These are phyloP conservation scores for Plodia interpunctella DNA, from an alignment of 1,140 invertebrate species.

Conservation along the genomic window DNA sequence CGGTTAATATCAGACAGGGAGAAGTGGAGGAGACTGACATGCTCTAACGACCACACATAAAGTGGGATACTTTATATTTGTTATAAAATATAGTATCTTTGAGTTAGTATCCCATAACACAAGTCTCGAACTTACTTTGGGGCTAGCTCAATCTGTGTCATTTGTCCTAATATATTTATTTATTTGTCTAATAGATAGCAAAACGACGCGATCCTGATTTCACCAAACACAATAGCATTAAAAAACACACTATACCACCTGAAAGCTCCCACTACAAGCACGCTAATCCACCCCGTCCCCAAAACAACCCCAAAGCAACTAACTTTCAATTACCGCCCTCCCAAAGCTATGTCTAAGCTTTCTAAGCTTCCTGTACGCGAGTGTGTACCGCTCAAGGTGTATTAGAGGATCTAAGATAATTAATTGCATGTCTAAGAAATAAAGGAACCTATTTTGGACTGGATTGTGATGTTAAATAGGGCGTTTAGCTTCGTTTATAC, in stretches of 20 bases:
- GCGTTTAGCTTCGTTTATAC: not conserved
- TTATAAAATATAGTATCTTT: too few species aligned
- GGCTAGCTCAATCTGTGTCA: too few species aligned
- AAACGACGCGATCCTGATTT: too few species aligned
- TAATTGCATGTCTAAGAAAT: not conserved
- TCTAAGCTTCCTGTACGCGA: conserved; percentile 15
- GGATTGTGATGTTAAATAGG: not conserved
- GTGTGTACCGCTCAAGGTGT: not conserved
- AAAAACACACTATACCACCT: not conserved
- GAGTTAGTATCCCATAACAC: too few species aligned
- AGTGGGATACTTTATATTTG: too few species aligned
- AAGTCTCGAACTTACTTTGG: too few species aligned
- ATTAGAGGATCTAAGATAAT: not conserved
- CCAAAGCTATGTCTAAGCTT: conserved; percentile 20
- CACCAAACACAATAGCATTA: not conserved
- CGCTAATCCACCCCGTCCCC: conserved; percentile 37
- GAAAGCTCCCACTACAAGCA: conserved; percentile 29
- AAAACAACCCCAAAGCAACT: conserved; percentile 42
- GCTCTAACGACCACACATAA: too few species aligned
- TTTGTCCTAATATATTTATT: too few species aligned
- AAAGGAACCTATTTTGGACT: not conserved
- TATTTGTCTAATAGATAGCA: too few species aligned
- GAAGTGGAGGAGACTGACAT: too few species aligned
- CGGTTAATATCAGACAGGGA: too few species aligned
- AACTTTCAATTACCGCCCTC: conserved; percentile 60